A percentile compares a stretch with the other conserved stretches of the same genome.
Evolutionary conservation across 1,140 invertebrate genomes (phyloP).

Genomic region (Leucophenga varia): DNA sequence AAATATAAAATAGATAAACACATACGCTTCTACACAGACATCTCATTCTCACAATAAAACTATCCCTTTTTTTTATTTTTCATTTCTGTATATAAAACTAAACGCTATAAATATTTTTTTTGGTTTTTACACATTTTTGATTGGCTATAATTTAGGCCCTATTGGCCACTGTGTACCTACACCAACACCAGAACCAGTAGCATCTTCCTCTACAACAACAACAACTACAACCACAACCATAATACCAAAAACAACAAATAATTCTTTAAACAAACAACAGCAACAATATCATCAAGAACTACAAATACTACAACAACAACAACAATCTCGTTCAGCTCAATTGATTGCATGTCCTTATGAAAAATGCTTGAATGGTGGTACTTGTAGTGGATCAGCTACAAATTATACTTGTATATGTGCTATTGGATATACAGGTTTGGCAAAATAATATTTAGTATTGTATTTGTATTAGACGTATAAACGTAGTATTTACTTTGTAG

Average conservation of each 20-base stretch:
- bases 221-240: slow-evolving; percentile 22
- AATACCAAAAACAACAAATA: slow-evolving; percentile 22
- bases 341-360: slow-evolving; percentile 54
- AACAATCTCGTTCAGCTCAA: slow-evolving; percentile 37
- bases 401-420: slow-evolving; percentile 61
- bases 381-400: slow-evolving; percentile 56
- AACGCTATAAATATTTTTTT: slow-evolving; percentile 13
- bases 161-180: slow-evolving; percentile 54
- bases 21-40: no score
- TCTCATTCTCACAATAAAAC: no score
- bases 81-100: slow-evolving; percentile 1
- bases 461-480: no score
- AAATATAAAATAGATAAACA: no score
- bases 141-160: slow-evolving; percentile 32
- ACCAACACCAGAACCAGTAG: slow-evolving; percentile 33
- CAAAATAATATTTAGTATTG: no score
- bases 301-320: slow-evolving; percentile 23
- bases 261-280: slow-evolving; percentile 19
- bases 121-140: neutral
- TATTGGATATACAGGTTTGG: slow-evolving; percentile 59
- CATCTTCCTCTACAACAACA: slow-evolving; percentile 3
- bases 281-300: slow-evolving; percentile 11
- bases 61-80: neutral
- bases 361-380: slow-evolving; percentile 57
- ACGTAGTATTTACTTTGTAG: neutral